Evolutionary conservation across 2,113 vertebrate species (phyloP), one percentile per base, ranked within the genome.

Genomic region (Ptyas mucosa): DNA sequence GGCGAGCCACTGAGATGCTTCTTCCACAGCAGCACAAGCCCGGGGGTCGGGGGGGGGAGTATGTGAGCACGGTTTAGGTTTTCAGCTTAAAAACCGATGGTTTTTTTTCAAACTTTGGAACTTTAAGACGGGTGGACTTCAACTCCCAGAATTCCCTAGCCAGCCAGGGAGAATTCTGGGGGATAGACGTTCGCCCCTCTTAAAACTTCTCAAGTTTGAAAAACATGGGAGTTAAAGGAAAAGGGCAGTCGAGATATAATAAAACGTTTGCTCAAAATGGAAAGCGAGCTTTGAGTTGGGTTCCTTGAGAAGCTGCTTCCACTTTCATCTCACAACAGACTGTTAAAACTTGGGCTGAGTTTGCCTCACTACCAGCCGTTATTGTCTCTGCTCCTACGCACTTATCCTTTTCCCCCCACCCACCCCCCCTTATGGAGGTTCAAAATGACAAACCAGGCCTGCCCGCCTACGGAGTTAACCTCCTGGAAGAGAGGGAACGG

Each of bases 381-480:
- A 29, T 46, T 58, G 9, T 51, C 43, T 34, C 89, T 58, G 5
- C 90, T 51, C 75, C 93, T 52, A 26, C 23, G 61, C 58, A 20
- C 69, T 81, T 81, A 81, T 34, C n/a, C 18, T 81, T 15, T 20
- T 1, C 3, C 8, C 23, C 12, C 14, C 14, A 1, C 51, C 8
- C 51, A 51, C 12, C 12, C 15, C 1, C 34, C 15, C 69, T 81
- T 81, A 21, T 21, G 69, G 34, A 39, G 23, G 89, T 92, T 94
- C 96, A 95, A 89, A 94, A 91, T 93, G 96, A 96, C 95, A 94
- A 93, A 95, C 0, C 20, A 54, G 95, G 94, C 96, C 97, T 95
- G 91, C 54, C 93, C 95, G 93, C 96, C 96, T 95, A 95, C 97
- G 81, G 92, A 89, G n/a, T 93, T 95, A 86, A 96, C 96, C 97